phyloP scores from a whole-genome alignment of 2,797 vertebrate species.

The Enteromius afrohamiltoni region DNA sequence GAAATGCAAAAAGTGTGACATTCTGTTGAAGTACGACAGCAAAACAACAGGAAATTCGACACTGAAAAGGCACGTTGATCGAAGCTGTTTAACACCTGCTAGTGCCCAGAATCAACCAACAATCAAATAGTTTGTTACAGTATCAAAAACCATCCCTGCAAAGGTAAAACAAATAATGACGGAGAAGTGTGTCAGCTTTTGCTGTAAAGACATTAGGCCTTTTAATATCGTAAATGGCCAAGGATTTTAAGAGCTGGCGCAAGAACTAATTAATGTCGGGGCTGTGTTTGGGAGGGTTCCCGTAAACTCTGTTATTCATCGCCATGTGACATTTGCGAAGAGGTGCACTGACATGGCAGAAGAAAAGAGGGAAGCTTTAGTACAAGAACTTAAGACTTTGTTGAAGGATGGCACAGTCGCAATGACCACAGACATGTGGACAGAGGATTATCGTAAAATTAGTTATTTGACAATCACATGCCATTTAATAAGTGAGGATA shows the following conservation, averaged over 20 bases:
- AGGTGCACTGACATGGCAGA: constrained; percentile 21
- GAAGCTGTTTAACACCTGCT: background rate
- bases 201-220: background rate
- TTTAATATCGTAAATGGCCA: background rate
- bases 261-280: constrained; percentile 4
- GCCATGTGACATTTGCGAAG: constrained; percentile 3
- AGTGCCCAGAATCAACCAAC: constrained; percentile 5
- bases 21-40: background rate
- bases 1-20: background rate
- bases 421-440: constrained; percentile 50
- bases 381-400: background rate
- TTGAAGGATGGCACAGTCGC: constrained; percentile 15
- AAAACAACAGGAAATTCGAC: background rate
- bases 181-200: background rate
- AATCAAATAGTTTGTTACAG: background rate
- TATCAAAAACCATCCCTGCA: background rate
- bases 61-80: background rate
- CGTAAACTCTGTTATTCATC: constrained; percentile 5
- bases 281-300: constrained; percentile 23
- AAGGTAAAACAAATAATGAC: too few species aligned
- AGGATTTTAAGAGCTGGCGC: background rate
- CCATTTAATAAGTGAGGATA: constrained; percentile 37
- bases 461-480: constrained; percentile 52
- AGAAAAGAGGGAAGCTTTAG: constrained; percentile 15
- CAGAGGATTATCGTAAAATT: constrained; percentile 45